Percentiles rank a stretch among this genome's conserved stretches.
Conservation (phyloP, 2,888 invertebrate genomes). For the Allolobophora icterica region DNA sequence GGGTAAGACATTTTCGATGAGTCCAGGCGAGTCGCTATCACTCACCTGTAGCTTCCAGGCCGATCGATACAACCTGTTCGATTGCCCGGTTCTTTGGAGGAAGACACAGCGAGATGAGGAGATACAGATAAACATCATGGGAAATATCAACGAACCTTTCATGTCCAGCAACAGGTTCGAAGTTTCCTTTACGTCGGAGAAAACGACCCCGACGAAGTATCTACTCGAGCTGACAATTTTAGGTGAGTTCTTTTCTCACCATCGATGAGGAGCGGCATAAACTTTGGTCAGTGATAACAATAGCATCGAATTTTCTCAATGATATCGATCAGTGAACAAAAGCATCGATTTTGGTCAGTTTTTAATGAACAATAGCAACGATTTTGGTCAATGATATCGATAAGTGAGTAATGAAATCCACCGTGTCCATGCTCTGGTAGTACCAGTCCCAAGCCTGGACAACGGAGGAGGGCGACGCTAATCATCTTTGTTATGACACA, state of each 20-base stretch:
- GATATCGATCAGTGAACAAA: no score
- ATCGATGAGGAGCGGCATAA: not conserved
- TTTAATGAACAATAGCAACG: no score
- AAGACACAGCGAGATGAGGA: not conserved
- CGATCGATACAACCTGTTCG: slow-evolving; percentile 20
- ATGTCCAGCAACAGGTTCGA: slow-evolving; percentile 12
- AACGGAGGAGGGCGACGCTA: no score
- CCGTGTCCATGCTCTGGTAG: no score
- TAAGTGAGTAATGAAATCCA: no score
- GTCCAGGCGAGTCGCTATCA: not conserved
- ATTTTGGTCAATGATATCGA: no score
- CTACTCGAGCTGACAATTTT: not conserved
- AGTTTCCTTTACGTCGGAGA: not conserved
- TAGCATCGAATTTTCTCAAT: no score
- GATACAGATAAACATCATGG: not conserved
- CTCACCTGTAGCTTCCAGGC: slow-evolving; percentile 12
- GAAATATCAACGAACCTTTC: slow-evolving; percentile 13
- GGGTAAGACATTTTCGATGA: not conserved
- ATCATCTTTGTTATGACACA: no score
- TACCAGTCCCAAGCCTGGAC: no score
- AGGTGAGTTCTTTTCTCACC: not conserved
- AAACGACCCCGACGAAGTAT: not conserved
- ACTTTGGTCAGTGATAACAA: no score
- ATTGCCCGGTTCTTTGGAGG: slow-evolving; percentile 22
- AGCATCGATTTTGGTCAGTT: no score